A percentile compares a stretch with the other conserved stretches of the same genome.
phyloP scores from a whole-genome alignment of 2,888 invertebrate genomes.

The Papilio protenor region DNA sequence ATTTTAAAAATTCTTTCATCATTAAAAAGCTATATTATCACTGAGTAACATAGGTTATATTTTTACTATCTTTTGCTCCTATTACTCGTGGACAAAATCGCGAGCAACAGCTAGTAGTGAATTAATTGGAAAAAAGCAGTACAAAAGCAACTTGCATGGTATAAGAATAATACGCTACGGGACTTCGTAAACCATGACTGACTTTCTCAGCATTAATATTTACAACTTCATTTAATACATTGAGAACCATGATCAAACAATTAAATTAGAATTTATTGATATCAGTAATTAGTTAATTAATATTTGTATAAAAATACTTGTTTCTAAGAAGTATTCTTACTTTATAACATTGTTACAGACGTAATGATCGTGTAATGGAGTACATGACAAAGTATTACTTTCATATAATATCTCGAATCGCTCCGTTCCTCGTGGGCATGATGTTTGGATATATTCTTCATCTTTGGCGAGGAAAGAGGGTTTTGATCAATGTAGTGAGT shows the following conservation, averaged over 20 bases:
- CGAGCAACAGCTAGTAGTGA: too few species aligned
- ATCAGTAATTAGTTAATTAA: neutral
- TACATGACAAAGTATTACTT: constrained; percentile 60
- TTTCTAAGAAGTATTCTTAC: neutral
- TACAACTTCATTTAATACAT: too few species aligned
- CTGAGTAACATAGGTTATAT: too few species aligned
- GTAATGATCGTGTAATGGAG: constrained; percentile 41
- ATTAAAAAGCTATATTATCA: too few species aligned
- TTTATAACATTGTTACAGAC: constrained; percentile 44
- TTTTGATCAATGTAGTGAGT: constrained; percentile 52
- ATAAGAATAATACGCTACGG: too few species aligned
- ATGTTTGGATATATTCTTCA: constrained; percentile 69
- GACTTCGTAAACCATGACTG: too few species aligned
- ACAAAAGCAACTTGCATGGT: too few species aligned
- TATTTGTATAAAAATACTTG: neutral
- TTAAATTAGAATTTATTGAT: neutral
- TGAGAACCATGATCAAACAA: neutral
- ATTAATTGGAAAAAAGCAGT: too few species aligned
- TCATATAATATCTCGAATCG: constrained; percentile 62
- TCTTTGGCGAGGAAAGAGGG: constrained; percentile 56
- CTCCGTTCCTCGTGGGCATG: constrained; percentile 62
- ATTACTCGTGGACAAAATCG: too few species aligned
- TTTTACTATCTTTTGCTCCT: too few species aligned
- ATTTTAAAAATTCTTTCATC: too few species aligned
- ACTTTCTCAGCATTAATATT: too few species aligned